phyloP scores from a whole-genome alignment of 2,113 vertebrate species.

The Acanthochromis polyacanthus region DNA sequence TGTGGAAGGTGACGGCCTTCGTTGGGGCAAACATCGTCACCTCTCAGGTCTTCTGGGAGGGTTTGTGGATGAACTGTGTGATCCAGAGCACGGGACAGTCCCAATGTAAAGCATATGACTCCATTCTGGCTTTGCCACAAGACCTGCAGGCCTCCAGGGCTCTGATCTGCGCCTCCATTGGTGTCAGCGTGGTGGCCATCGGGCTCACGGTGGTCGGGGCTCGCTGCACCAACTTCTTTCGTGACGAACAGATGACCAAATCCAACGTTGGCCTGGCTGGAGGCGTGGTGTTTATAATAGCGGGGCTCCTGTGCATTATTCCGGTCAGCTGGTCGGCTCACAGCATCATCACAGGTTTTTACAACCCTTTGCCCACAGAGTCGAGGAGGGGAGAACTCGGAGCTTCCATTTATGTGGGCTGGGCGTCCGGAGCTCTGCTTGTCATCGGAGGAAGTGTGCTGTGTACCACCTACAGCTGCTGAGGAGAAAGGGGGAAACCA shows the following conservation, averaged over 20 bases:
- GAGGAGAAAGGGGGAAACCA: conserved; percentile 1
- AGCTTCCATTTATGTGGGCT: conserved; percentile 91
- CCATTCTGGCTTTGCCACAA: conserved; percentile 83
- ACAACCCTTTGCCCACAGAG: conserved; percentile 84
- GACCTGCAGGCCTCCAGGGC: conserved; percentile 84
- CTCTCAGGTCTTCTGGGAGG: conserved; percentile 89
- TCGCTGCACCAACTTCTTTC: conserved; percentile 81
- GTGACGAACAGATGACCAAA: conserved; percentile 73
- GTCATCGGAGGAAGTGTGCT: conserved; percentile 89
- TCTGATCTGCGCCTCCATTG: conserved; percentile 85
- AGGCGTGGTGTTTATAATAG: conserved; percentile 82
- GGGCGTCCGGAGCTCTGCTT: conserved; percentile 87
- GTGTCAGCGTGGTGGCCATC: conserved; percentile 72
- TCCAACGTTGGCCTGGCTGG: conserved; percentile 71
- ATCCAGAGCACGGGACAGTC: conserved; percentile 86
- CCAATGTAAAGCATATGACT: conserved; percentile 89
- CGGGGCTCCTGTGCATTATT: conserved; percentile 85
- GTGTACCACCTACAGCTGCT: conserved; percentile 82
- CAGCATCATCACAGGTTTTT: conserved; percentile 90
- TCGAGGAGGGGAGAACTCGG: conserved; percentile 89
- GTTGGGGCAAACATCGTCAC: conserved; percentile 91
- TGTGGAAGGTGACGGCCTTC: conserved; percentile 93
- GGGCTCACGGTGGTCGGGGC: conserved; percentile 79
- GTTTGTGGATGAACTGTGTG: conserved; percentile 90
- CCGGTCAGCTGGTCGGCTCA: conserved; percentile 90